Evolutionary conservation across 64 coral and sea anemone species (phyloP).

Genomic region (Pachyseris speciosa): DNA sequence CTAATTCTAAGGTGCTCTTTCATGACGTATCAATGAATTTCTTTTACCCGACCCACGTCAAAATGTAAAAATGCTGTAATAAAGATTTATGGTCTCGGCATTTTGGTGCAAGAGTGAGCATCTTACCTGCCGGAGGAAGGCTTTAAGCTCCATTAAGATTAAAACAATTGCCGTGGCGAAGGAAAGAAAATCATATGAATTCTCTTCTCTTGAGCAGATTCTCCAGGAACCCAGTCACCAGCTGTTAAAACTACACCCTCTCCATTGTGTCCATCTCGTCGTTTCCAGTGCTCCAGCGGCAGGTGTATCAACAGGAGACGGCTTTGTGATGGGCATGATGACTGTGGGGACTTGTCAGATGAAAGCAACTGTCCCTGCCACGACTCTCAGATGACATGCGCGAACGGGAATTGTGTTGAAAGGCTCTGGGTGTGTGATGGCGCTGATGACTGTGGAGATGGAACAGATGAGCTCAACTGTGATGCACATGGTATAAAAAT

Average conservation of each 20-base stretch:
- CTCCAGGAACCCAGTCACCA: neutral
- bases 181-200: no score
- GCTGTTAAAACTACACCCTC: constrained; percentile 2
- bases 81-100: no score
- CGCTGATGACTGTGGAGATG: constrained; percentile 81
- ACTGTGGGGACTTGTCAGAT: constrained; percentile 78
- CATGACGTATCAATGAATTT: no score
- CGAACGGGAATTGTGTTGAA: constrained; percentile 70
- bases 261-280: constrained; percentile 10
- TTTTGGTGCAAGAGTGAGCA: no score
- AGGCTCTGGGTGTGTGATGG: constrained; percentile 81
- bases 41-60: no score
- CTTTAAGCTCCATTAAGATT: no score
- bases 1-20: no score
- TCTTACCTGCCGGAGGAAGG: no score
- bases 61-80: no score
- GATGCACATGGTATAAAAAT: neutral
- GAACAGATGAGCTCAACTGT: constrained; percentile 86
- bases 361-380: constrained; percentile 76
- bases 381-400: constrained; percentile 57
- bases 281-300: constrained; percentile 72
- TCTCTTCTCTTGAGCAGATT: no score
- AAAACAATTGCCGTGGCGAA: no score
- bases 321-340: constrained; percentile 60
- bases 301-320: constrained; percentile 60